These are phyloP conservation scores for Byasa hedistus DNA, from an alignment of 2,888 invertebrate species.

Conservation along the genomic window DNA sequence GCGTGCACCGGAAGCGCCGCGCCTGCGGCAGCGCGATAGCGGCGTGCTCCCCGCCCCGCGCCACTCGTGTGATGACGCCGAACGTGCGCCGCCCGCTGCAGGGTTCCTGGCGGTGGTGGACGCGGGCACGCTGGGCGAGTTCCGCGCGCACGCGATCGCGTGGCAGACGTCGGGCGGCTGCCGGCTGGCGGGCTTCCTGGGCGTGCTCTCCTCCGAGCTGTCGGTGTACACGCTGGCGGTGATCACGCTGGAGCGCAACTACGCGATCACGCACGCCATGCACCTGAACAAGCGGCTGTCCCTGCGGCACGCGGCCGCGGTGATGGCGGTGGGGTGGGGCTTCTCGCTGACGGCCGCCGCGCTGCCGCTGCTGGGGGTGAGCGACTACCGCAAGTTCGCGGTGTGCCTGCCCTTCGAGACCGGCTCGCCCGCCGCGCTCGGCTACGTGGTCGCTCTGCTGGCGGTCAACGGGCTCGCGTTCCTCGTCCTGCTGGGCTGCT, in stretches of 20 bases:
- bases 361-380: constrained; percentile 93
- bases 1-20: too few relatives aligned
- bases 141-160: constrained; percentile 96
- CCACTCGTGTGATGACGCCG: too few relatives aligned
- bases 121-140: constrained; percentile 96
- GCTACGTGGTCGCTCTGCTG: constrained; percentile 94
- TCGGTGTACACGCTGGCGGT: constrained; percentile 97
- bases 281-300: constrained; percentile 97
- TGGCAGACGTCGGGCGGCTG: constrained; percentile 98
- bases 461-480: constrained; percentile 96
- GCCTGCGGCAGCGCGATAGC: too few relatives aligned
- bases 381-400: constrained; percentile 97
- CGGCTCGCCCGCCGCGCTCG: constrained; percentile 86
- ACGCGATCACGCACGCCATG: constrained; percentile 98
- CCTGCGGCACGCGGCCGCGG: constrained; percentile 92
- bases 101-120: constrained; percentile 97
- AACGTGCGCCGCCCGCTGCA: constrained; percentile 40
- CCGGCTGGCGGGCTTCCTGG: constrained; percentile 95
- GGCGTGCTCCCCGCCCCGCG: too few relatives aligned
- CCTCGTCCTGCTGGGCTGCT: constrained; percentile 96
- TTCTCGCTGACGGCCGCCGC: constrained; percentile 93
- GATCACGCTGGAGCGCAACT: constrained; percentile 96
- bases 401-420: constrained; percentile 98
- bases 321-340: constrained; percentile 96
- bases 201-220: constrained; percentile 95